Percentiles rank a stretch among this genome's conserved stretches.
These are phyloP conservation scores for Camponotus vicinus DNA, from an alignment of 1,140 invertebrate genomes.

Conservation along the genomic window DNA sequence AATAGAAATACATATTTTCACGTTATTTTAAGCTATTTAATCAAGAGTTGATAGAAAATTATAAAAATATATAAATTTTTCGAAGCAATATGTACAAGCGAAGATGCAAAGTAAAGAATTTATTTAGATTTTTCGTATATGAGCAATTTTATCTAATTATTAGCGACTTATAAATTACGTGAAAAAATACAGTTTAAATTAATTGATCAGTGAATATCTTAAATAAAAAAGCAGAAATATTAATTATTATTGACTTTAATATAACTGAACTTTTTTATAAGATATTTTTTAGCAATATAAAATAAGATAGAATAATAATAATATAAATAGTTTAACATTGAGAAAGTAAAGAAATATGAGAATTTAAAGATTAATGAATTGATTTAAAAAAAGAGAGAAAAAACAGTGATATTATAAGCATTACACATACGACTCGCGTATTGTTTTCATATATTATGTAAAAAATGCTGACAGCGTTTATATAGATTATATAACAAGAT, in stretches of 20 bases:
- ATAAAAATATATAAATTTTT: not conserved
- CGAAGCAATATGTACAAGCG: not conserved
- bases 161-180: not conserved
- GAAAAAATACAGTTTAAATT: not conserved
- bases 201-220: not conserved
- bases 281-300: not conserved
- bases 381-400: not conserved
- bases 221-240: not conserved
- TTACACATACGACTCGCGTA: not conserved
- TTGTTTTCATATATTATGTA: conserved; percentile 25
- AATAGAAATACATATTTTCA: not conserved
- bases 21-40: not conserved
- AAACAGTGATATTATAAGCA: not conserved
- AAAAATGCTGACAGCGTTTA: not conserved
- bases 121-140: not conserved
- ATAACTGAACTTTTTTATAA: not conserved
- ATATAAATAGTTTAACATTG: not conserved
- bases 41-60: not conserved
- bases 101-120: not conserved
- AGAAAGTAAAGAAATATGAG: not conserved
- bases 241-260: conserved; percentile 1
- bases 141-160: not conserved
- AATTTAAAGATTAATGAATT: conserved; percentile 1
- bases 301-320: not conserved
- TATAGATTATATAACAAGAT: conserved; percentile 36